A percentile compares a stretch with the other conserved stretches of the same genome.
Evolutionary conservation across 2,888 invertebrate genomes (phyloP).

Genomic region (Epinotia bilunana): DNA sequence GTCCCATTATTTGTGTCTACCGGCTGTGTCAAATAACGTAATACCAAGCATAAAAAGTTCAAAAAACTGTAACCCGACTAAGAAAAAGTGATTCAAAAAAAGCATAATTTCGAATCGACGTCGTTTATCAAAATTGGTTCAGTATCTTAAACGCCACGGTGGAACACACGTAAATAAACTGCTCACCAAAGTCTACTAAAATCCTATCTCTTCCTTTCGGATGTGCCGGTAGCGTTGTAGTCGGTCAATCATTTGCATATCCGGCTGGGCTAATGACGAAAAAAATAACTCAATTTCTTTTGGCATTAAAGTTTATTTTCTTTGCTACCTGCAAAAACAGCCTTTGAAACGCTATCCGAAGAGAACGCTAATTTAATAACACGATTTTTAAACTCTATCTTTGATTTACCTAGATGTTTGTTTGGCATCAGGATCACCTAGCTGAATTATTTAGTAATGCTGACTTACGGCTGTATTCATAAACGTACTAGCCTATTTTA

Average conservation of each 20-base stretch:
- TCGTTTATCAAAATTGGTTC: too few relatives aligned
- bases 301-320: not conserved
- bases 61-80: too few relatives aligned
- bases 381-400: not conserved
- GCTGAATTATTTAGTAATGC: not conserved
- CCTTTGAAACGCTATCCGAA: not conserved
- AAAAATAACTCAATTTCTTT: not conserved
- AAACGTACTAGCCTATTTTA: too few relatives aligned
- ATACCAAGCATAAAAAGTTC: not conserved
- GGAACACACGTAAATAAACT: too few relatives aligned
- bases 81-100: too few relatives aligned
- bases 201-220: too few relatives aligned
- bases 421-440: not conserved
- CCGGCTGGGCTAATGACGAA: not conserved
- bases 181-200: too few relatives aligned
- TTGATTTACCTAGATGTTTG: not conserved
- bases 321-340: not conserved
- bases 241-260: not conserved
- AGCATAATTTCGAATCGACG: too few relatives aligned
- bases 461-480: too few relatives aligned
- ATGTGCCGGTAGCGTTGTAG: too few relatives aligned
- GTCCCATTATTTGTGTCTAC: slow-evolving; percentile 18
- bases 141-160: too few relatives aligned
- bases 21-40: too few relatives aligned
- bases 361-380: not conserved